Base-by-base conservation (phyloP, 2,888 invertebrate genomes). In the Halictus quadricinctus region DNA sequence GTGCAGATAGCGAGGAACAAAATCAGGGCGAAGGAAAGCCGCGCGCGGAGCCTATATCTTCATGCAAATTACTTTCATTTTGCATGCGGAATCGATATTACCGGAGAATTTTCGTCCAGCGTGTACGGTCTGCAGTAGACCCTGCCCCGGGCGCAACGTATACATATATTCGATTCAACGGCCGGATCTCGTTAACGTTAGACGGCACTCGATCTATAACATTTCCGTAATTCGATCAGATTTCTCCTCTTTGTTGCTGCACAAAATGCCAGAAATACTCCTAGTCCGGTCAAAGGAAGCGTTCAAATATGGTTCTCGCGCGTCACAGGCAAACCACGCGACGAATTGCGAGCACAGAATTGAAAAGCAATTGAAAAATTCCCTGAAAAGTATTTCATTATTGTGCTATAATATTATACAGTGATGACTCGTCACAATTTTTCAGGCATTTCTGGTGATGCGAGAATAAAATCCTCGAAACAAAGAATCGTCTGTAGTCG, bases 11-110 rank as follows among this genome's bases (percentile, higher is more conserved):
- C 80, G 72, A 73, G 74, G 77, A 74, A 72, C 70, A 77, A 84
- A 88, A 88, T 85, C 87, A 74, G 80, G 79, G 76, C 79, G 72
- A 46, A 50, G 83, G 78, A 78, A 81, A 76, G 73, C 83, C 50
- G 66, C 15, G 36, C 4, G 36, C 36, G 60, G 29, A 80, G 72
- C 75, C 83, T 86, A 83, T 83, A 85, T 86, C 82, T 83, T 76
- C 79, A 89, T 89, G 89, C 86, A 89, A 89, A 89, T 89, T 88
- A 83, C 80, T 79, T 85, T 89, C 88, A 84, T 86, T 89, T 81
- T 79, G 86, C 86, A 86, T 88, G 82, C 89, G 76, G 70, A 89
- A 89, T 89, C 89, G 89, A 89, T 89, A 87, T 73, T 73, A 72
- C 66, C 79, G 76, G 76, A 43, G 80, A 87, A 87, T 89, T 87